Evolutionary conservation across 2,888 invertebrate genomes (phyloP), one percentile per base, ranked within the genome.

Genomic region (Leptopilina drosophilae): DNA sequence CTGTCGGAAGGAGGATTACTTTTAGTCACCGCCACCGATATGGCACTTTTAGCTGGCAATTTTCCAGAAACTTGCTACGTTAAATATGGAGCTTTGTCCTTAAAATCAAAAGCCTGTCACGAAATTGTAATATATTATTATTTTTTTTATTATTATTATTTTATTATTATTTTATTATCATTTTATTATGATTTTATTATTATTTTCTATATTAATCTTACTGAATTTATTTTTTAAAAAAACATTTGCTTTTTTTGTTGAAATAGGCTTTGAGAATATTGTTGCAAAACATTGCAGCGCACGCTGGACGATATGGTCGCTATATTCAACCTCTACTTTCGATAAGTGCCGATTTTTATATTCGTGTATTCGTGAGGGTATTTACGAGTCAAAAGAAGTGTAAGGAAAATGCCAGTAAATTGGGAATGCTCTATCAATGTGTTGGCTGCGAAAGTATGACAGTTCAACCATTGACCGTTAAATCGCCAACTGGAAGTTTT

Each of bases 1-100:
- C 92, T 97, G 0, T 93, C 94, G 73, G 95, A 97, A 84, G 96
- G 97, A 14, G 99, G 99, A 0, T 90, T 99, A 42, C 92, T 99
- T 49, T 94, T 99, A 85, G 95, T 99, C 0, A 99, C 99, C 0
- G 99, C 98, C 42, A 99, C 99, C 0, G 99, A 99, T 91, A 98
- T 98, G 97, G 97, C 96, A 0, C 96, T 99, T 0, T 92, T 99
- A 67, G 98, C 98, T 79, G 99, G 99, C 0, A 99, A 98, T 92
- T 94, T 96, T 0, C 97, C 98, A 0, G 99, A 99, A 92, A 97
- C 98, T 0, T 99, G 99, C 90, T 94, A 95, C 87, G 94, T 95
- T 9, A 99, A 98, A 93, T 99, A 99, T 90, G 99, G 99, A 0
- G 95, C 98, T 0, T 93, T 98, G 79, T 96, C 99, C 1, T 91